These are phyloP conservation scores for Hymenopus coronatus DNA, from an alignment of 2,888 invertebrate species.

Conservation along the genomic window DNA sequence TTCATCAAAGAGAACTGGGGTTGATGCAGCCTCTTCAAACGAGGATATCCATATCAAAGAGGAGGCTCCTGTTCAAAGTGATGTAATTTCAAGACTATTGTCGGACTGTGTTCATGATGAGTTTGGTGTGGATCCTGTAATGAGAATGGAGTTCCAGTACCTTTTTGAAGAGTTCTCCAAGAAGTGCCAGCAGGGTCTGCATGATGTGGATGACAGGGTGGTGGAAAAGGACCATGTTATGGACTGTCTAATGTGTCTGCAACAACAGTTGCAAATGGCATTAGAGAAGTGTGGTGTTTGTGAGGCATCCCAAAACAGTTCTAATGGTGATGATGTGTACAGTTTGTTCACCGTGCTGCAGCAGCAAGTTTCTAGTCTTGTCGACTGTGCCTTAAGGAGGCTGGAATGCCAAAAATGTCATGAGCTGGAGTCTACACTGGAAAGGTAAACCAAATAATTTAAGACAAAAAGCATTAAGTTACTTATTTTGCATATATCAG, in stretches of 20 bases:
- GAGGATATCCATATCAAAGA: not conserved
- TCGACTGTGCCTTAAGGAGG: conserved; percentile 44
- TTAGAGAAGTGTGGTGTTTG: conserved; percentile 5
- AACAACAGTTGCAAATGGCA: conserved; percentile 4
- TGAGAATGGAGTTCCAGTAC: conserved; percentile 61
- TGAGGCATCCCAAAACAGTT: not conserved
- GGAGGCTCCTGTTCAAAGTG: not conserved
- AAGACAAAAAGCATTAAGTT: too few relatives aligned
- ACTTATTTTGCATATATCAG: too few relatives aligned
- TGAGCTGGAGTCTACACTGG: conserved; percentile 52
- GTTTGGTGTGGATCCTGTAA: conserved; percentile 45
- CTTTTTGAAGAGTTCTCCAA: conserved; percentile 62
- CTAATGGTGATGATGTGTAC: conserved; percentile 52
- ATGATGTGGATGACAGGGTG: not conserved
- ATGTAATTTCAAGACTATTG: conserved; percentile 1
- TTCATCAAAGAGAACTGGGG: conserved; percentile 33
- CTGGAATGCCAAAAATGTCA: conserved; percentile 51
- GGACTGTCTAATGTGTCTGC: conserved; percentile 6
- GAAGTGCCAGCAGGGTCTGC: conserved; percentile 59
- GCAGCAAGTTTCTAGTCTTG: conserved; percentile 53
- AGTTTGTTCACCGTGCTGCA: conserved; percentile 57
- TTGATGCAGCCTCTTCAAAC: conserved; percentile 34
- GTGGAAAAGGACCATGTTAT: not conserved
- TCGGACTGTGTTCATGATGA: conserved; percentile 9
- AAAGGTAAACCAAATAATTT: conserved; percentile 45